Percentiles rank a stretch among this genome's conserved stretches.
Evolutionary conservation across 2,113 vertebrate genomes (phyloP).

Genomic region (Abramis brama): DNA sequence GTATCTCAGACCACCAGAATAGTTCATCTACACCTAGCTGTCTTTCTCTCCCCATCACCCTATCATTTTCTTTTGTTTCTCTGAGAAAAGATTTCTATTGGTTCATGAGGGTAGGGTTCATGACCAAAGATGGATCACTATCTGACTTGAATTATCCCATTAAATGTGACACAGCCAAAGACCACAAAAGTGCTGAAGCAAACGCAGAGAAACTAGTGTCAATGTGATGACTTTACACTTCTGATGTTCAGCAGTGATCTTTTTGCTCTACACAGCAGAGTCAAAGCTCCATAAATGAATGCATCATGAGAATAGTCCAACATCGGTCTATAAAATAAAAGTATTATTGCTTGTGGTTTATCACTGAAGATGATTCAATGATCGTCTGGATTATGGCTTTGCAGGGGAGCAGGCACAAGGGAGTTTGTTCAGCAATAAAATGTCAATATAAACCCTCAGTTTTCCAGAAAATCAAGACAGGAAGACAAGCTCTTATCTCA

Average conservation of each 20-base stretch:
- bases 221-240: conserved; percentile 48
- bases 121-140: conserved; percentile 44
- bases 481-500: conserved; percentile 39
- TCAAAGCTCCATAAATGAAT: conserved; percentile 51
- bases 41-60: conserved; percentile 31
- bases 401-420: conserved; percentile 43
- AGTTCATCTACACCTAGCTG: conserved; percentile 40
- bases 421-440: conserved; percentile 58
- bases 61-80: conserved; percentile 8
- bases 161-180: conserved; percentile 24
- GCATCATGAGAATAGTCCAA: conserved; percentile 50
- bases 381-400: conserved; percentile 56
- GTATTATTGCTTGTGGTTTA: conserved; percentile 60
- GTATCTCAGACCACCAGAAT: conserved; percentile 36
- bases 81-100: conserved; percentile 21
- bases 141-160: conserved; percentile 33
- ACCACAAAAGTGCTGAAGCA: conserved; percentile 25
- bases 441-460: conserved; percentile 57
- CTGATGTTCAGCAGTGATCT: conserved; percentile 15
- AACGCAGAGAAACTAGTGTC: conserved; percentile 32
- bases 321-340: conserved; percentile 61
- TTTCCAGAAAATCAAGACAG: conserved; percentile 49
- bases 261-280: conserved; percentile 32
- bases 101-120: conserved; percentile 32
- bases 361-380: conserved; percentile 59